These are phyloP conservation scores for Crotophaga sulcirostris DNA, from an alignment of 2,113 vertebrate genomes.

Conservation along the genomic window DNA sequence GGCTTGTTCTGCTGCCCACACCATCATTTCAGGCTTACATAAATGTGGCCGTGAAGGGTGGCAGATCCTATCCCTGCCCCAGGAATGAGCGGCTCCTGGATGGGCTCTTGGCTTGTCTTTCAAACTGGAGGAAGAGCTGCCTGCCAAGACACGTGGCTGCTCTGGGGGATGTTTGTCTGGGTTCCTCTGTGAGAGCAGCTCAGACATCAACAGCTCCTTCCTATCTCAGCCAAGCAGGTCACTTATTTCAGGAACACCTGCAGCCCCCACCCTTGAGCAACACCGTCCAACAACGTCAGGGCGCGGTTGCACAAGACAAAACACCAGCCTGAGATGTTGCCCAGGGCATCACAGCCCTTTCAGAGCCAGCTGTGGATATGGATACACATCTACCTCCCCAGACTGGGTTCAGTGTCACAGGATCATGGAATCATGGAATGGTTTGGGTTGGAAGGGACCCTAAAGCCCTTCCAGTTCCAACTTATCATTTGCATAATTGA, in stretches of 20 bases:
- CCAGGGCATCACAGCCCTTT: neutral
- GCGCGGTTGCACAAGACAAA: neutral
- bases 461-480: no score
- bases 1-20: slow-evolving; percentile 10
- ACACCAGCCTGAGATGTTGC: neutral
- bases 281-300: no score
- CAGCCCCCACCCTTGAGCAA: neutral
- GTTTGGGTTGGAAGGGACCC: no score
- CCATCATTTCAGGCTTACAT: neutral
- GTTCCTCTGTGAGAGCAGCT: neutral
- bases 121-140: neutral
- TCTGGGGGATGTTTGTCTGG: neutral
- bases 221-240: neutral
- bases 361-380: neutral
- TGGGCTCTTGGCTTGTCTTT: neutral
- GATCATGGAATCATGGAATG: no score
- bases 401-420: neutral
- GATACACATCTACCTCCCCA: neutral
- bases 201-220: neutral
- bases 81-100: neutral
- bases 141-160: neutral
- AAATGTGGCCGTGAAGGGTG: neutral
- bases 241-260: neutral
- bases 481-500: no score
- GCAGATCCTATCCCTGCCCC: neutral